phyloP scores from a whole-genome alignment of 2,113 vertebrate genomes.

The Pedetes capensis region DNA sequence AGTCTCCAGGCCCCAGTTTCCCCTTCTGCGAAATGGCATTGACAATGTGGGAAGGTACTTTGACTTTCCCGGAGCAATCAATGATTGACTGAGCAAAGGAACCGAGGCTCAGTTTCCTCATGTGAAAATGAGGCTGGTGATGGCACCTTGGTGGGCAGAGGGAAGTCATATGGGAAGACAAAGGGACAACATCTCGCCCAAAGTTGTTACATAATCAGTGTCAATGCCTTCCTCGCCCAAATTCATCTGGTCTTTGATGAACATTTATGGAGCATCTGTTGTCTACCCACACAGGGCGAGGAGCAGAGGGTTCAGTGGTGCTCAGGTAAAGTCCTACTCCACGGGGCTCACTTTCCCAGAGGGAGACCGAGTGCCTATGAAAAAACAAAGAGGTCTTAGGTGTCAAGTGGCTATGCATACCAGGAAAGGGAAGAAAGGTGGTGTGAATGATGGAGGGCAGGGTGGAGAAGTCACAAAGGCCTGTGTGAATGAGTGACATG shows the following conservation, averaged over 20 bases:
- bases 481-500: neutral
- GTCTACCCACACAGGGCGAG: neutral
- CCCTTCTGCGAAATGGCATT: neutral
- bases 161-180: neutral
- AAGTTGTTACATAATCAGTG: neutral
- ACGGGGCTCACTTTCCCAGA: neutral
- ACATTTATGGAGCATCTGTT: neutral
- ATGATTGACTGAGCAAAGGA: neutral
- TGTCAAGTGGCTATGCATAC: accelerated
- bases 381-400: neutral
- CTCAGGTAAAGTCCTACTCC: neutral
- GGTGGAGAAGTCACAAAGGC: neutral
- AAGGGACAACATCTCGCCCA: neutral
- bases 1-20: neutral
- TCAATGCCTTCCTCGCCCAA: neutral
- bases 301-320: too few species aligned
- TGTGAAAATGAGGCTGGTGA: neutral
- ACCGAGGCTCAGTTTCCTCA: neutral
- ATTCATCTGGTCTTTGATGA: neutral
- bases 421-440: neutral
- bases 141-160: neutral
- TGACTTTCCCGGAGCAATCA: neutral
- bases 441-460: neutral
- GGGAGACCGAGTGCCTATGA: neutral
- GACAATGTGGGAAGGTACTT: neutral